Base-by-base conservation (phyloP, 2,797 vertebrate genomes). In the Scleropages formosus region DNA sequence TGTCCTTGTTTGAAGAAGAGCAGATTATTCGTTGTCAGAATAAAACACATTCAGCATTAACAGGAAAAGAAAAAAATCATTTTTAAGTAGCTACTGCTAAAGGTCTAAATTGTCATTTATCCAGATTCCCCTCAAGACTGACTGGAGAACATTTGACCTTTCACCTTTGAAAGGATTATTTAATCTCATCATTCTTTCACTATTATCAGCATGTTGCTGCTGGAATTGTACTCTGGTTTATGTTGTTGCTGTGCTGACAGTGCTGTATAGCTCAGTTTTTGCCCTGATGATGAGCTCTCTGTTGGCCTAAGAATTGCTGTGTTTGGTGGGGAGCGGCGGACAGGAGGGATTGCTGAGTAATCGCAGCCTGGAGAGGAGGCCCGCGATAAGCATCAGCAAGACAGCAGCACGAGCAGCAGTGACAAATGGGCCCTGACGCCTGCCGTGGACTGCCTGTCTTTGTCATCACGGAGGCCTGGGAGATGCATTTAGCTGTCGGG, bases 231-330 rank as follows among this genome's bases (percentile, higher is more conserved):
- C 24, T 51, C n/a, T 4, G 9, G 10, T 68, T n/a, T 20, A 39
- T n/a, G 11, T 4, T 22, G 46, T 39, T 22, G 22, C 11, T 53
- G 20, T 27, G 18, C 31, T 3, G n/a, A 47, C 67, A 51, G 24
- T 22, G 46, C 46, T 24, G 12, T 12, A 16, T 49, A 24, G 3
- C 47, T 51, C n/a, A 10, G 4, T 8, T 12, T 69, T 51, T 53
- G 46, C 49, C 67, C 53, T 39, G 39, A 39, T 39, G 31, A 22
- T 49, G 24, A 22, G 66, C 66, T 13, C n/a, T 68, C 44, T 44
- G n/a, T 68, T 8, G 67, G 15, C 12, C 67, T 69, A 53, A 69
- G 49, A 51, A 69, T 69, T 67, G 49, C 67, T 49, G 66, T 68
- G 31, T 39, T 39, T 39, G 31, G 2, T 39, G 31, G 31, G 31